Conservation (phyloP, 1,140 invertebrate species). For the Cyclargus thomasi region DNA sequence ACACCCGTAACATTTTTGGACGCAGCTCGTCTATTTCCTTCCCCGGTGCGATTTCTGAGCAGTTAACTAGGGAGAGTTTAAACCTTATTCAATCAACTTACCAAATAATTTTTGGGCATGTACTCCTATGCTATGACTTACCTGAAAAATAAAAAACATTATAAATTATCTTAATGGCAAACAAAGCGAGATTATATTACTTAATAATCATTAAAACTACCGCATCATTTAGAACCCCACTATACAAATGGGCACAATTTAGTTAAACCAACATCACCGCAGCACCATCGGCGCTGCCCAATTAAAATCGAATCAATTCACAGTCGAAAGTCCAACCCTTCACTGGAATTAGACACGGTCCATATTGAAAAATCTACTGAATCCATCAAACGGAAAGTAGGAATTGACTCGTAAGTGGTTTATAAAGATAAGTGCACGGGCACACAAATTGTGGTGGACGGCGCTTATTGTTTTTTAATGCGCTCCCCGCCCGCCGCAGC, state of each 20-base stretch:
- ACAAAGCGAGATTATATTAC: no score
- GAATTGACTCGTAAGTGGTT: constrained; percentile 17
- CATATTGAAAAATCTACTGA: constrained; percentile 10
- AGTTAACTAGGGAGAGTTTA: no score
- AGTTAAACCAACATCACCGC: constrained; percentile 2
- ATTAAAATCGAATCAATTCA: constrained; percentile 53
- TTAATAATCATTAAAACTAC: not conserved
- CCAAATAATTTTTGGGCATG: no score
- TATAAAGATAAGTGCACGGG: constrained; percentile 54
- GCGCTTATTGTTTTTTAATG: constrained; percentile 70
- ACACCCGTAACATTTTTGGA: not conserved
- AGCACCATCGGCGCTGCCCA: constrained; percentile 37
- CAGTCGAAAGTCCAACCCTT: constrained; percentile 35
- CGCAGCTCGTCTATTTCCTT: not conserved
- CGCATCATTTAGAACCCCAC: not conserved
- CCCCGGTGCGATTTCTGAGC: not conserved
- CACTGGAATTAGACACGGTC: constrained; percentile 31
- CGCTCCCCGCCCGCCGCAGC: constrained; percentile 45
- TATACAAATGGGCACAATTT: not conserved
- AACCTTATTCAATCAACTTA: no score
- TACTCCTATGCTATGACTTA: not conserved
- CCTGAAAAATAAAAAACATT: constrained; percentile 1
- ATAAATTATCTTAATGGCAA: not conserved
- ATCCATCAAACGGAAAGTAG: constrained; percentile 14
- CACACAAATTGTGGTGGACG: constrained; percentile 62